These are phyloP conservation scores for Drosophila gaucha DNA, from an alignment of 2,888 invertebrate genomes.

Conservation along the genomic window DNA sequence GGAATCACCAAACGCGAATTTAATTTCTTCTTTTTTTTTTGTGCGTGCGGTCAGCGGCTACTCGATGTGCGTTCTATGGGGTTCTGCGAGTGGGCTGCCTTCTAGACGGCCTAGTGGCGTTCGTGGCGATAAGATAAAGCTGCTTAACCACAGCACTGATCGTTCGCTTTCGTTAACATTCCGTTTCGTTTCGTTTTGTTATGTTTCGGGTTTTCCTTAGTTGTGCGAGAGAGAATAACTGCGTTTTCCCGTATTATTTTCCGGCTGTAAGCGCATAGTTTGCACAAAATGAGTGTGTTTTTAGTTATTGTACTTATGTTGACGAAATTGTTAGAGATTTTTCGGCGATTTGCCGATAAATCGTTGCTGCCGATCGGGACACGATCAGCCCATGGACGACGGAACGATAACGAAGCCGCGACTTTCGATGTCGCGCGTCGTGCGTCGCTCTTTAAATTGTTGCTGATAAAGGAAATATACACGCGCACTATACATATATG, in stretches of 20 bases:
- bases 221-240: neutral
- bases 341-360: conserved; percentile 27
- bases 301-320: neutral
- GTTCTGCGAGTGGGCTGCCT: conserved; percentile 25
- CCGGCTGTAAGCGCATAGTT: conserved; percentile 16
- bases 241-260: conserved; percentile 22
- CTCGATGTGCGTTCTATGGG: conserved; percentile 15
- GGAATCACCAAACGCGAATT: conserved; percentile 13
- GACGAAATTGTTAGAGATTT: conserved; percentile 13
- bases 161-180: conserved; percentile 14
- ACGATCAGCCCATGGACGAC: conserved; percentile 30
- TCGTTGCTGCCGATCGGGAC: conserved; percentile 12
- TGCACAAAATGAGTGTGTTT: conserved; percentile 6
- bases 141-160: conserved; percentile 36
- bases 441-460: conserved; percentile 22
- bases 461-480: conserved; percentile 30
- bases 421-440: conserved; percentile 14
- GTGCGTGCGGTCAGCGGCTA: conserved; percentile 19
- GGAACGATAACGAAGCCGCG: conserved; percentile 33
- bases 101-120: conserved; percentile 5
- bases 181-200: conserved; percentile 13
- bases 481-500: conserved; percentile 3
- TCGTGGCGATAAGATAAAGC: conserved; percentile 47
- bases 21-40: neutral
- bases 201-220: conserved; percentile 11